Percentiles rank a stretch among this genome's conserved stretches.
Conservation (phyloP, 2,113 vertebrate species). For the Ptilorrhoa leucosticta region DNA sequence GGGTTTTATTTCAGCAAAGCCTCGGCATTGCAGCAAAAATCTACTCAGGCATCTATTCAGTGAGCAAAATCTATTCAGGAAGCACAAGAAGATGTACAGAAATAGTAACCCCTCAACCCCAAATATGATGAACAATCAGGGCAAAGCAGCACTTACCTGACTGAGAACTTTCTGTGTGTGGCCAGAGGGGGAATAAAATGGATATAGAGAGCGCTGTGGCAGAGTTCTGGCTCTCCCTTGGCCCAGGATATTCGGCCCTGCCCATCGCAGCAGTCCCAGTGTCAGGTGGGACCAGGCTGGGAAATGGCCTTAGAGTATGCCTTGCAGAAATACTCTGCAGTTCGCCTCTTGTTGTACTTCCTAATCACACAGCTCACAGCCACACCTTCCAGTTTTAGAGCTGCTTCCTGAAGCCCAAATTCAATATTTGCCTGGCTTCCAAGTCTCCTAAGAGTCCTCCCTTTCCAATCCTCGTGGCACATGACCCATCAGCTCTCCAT, state of each 20-base stretch:
- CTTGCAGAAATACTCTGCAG: background rate
- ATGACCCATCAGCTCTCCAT: rapidly evolving
- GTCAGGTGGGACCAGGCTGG: background rate
- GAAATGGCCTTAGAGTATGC: rapidly evolving
- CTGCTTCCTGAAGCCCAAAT: background rate
- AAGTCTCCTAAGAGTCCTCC: background rate
- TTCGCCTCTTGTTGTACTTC: background rate
- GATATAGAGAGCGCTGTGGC: background rate
- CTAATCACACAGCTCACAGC: background rate
- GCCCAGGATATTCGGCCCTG: background rate
- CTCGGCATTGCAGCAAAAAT: background rate
- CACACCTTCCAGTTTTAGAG: background rate
- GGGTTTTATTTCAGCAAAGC: background rate
- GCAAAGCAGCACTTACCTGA: background rate
- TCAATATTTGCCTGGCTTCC: background rate
- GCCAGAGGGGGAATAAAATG: background rate
- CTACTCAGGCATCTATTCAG: background rate
- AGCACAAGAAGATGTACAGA: background rate
- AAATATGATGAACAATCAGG: background rate
- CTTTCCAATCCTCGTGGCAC: background rate
- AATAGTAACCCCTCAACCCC: background rate
- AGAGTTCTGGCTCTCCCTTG: background rate
- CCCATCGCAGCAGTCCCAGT: background rate
- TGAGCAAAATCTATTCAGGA: background rate
- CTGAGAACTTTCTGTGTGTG: background rate